Conservation (phyloP, 2,113 vertebrate genomes). For the Petaurus breviceps region DNA sequence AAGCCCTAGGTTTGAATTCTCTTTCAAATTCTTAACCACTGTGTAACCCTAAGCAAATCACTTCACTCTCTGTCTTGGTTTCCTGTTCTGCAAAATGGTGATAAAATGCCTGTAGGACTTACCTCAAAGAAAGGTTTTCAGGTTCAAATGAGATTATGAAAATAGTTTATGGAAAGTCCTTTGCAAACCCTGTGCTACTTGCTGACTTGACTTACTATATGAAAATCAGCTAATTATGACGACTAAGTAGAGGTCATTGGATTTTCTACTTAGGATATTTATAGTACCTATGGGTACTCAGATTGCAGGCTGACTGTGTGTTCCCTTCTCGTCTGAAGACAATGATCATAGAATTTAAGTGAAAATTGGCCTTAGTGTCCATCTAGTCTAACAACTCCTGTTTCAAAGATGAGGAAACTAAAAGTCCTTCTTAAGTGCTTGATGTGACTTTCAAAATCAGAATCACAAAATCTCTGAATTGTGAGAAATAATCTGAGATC, state of each 20-base stretch:
- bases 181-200: neutral
- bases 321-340: neutral
- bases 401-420: neutral
- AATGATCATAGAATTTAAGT: neutral
- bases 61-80: too few species aligned
- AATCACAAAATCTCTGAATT: neutral
- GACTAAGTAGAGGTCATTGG: neutral
- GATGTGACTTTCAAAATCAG: neutral
- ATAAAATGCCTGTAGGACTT: neutral
- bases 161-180: neutral
- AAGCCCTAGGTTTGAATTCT: neutral
- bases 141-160: neutral
- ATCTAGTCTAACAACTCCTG: neutral
- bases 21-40: neutral
- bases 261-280: neutral
- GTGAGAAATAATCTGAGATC: neutral
- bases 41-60: too few species aligned
- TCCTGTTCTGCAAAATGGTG: neutral
- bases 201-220: neutral
- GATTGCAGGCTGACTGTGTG: neutral
- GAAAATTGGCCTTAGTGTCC: neutral
- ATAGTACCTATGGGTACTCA: neutral
- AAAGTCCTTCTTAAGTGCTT: neutral
- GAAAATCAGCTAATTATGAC: neutral
- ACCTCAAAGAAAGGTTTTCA: neutral